Percentiles rank a stretch among this genome's conserved stretches.
These are phyloP conservation scores for Reinhardtius hippoglossoides DNA, from an alignment of 2,113 vertebrate genomes.

Conservation along the genomic window DNA sequence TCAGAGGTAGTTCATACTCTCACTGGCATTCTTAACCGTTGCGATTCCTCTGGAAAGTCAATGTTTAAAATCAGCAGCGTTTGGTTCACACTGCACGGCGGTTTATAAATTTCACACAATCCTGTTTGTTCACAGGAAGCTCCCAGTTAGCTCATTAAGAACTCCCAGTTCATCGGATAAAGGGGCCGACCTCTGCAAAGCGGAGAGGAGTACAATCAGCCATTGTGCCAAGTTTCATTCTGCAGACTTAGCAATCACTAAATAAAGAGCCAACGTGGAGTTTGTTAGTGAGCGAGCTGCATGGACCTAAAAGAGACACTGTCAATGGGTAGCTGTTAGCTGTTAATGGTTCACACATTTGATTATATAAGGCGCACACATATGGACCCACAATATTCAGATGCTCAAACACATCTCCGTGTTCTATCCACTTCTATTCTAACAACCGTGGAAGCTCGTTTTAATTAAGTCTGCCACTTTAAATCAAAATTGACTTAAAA, in stretches of 20 bases:
- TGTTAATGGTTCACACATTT: conserved; percentile 22
- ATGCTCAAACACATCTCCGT: not conserved
- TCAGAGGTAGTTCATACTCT: not conserved
- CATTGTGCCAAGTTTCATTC: conserved; percentile 55
- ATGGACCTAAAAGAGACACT: conserved; percentile 39
- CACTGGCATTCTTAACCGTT: not conserved
- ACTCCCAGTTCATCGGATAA: conserved; percentile 33
- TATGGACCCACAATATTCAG: not conserved
- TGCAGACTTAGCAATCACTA: conserved; percentile 53
- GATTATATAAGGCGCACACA: conserved; percentile 39
- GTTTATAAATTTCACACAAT: conserved; percentile 24
- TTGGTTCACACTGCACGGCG: not conserved
- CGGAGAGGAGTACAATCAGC: conserved; percentile 54
- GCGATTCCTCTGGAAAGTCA: not conserved
- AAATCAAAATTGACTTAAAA: not conserved
- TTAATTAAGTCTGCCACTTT: no score
- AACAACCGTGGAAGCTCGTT: not conserved
- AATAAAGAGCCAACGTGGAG: conserved; percentile 40
- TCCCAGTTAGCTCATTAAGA: conserved; percentile 58
- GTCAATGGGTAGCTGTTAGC: conserved; percentile 14
- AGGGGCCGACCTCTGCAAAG: conserved; percentile 12
- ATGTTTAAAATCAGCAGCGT: conserved; percentile 24
- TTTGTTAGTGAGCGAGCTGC: conserved; percentile 36
- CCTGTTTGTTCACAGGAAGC: conserved; percentile 46
- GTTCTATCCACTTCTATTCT: not conserved